phyloP scores from a whole-genome alignment of 1,140 invertebrate genomes.

The Oryctes rhinoceros region DNA sequence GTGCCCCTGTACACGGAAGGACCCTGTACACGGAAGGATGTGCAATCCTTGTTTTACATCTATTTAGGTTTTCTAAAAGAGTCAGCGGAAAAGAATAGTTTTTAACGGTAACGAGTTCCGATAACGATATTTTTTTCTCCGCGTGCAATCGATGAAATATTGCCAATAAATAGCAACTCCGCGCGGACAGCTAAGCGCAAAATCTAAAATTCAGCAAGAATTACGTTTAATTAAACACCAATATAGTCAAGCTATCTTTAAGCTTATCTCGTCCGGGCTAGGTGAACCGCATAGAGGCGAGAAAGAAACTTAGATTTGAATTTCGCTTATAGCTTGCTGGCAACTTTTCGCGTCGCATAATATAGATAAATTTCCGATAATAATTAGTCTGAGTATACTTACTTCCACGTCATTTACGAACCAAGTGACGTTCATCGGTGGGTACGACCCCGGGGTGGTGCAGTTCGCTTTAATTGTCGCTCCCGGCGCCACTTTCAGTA shows the following conservation, averaged over 20 bases:
- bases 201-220: neutral
- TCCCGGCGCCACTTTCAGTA: conserved; percentile 57
- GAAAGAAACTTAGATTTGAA: too few species aligned
- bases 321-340: neutral
- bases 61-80: too few species aligned
- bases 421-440: conserved; percentile 62
- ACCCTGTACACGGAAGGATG: too few species aligned
- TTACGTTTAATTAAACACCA: neutral
- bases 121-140: too few species aligned
- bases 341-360: neutral
- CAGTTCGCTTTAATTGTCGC: conserved; percentile 59
- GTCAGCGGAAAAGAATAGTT: too few species aligned
- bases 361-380: conserved; percentile 23
- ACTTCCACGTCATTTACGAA: conserved; percentile 62
- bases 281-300: too few species aligned
- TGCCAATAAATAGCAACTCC: too few species aligned
- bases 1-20: too few species aligned
- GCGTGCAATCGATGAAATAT: too few species aligned
- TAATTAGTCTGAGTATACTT: conserved; percentile 46
- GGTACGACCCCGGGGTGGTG: conserved; percentile 59
- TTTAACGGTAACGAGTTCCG: too few species aligned
- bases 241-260: neutral
- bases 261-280: neutral
- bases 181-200: neutral
- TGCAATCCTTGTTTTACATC: too few species aligned